Conservation (phyloP, 30 jellyfish, hydroid and myxozoan genomes). For the Rhopilema esculentum region DNA sequence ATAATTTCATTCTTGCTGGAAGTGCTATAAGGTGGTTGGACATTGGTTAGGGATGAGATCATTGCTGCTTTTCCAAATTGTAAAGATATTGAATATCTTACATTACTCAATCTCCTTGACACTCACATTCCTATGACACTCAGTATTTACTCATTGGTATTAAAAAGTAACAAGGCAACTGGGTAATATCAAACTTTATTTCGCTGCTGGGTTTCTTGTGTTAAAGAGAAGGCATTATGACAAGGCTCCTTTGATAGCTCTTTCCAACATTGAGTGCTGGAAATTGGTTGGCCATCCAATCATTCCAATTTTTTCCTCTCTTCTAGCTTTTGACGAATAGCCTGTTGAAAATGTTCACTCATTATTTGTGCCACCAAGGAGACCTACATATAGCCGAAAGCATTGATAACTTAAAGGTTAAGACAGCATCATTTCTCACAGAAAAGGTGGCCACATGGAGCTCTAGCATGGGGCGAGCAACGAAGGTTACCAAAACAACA, state of each 20-base stretch:
- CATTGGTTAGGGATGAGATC: too few species aligned
- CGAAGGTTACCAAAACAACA: too few species aligned
- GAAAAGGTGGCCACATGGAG: neutral
- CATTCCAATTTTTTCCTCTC: neutral
- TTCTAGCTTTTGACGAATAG: constrained; percentile 7
- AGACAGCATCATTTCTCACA: constrained; percentile 6
- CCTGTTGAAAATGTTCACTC: constrained; percentile 38
- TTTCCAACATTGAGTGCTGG: constrained; percentile 19
- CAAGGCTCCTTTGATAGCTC: constrained; percentile 33
- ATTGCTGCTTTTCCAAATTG: too few species aligned
- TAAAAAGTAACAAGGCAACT: constrained; percentile 7
- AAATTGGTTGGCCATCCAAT: neutral
- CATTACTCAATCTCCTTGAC: constrained; percentile 48
- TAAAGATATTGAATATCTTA: too few species aligned
- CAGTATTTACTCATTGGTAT: constrained; percentile 20
- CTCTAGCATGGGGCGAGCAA: neutral
- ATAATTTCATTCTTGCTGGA: constrained; percentile 6
- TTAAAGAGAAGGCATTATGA: constrained; percentile 34
- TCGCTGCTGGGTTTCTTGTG: constrained; percentile 27
- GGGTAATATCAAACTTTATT: neutral
- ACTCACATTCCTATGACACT: constrained; percentile 15
- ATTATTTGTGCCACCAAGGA: constrained; percentile 28
- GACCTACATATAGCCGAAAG: neutral
- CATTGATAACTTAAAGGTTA: neutral
- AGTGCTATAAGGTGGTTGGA: too few species aligned